Conservation (phyloP, 2,113 vertebrate genomes). For the Leucopternis melanops region DNA sequence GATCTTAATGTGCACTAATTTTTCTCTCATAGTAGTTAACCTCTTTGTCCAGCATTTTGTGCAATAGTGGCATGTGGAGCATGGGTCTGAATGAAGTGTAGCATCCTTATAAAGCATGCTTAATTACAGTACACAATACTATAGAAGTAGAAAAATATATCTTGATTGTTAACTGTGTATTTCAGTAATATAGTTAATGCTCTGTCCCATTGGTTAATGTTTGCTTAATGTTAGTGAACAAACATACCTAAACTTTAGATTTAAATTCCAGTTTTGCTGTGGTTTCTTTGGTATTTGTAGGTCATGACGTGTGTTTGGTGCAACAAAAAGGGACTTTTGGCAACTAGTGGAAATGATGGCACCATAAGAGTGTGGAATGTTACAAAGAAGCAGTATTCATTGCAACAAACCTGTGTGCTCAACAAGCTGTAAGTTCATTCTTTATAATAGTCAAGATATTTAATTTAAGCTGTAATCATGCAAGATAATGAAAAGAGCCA, state of each 20-base stretch:
- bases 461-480: neutral
- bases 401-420: conserved; percentile 95
- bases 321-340: conserved; percentile 88
- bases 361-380: conserved; percentile 95
- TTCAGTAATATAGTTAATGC: neutral
- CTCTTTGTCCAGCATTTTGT: neutral
- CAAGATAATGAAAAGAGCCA: neutral
- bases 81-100: neutral
- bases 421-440: conserved; percentile 82
- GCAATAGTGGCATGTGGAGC: neutral
- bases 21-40: neutral
- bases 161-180: neutral
- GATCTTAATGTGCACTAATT: neutral
- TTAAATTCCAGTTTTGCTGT: neutral
- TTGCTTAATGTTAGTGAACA: neutral
- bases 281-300: conserved; percentile 64
- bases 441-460: neutral
- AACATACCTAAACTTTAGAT: neutral
- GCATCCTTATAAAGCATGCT: neutral
- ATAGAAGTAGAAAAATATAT: neutral
- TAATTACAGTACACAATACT: neutral
- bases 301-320: conserved; percentile 94
- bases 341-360: conserved; percentile 91
- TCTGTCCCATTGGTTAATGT: neutral
- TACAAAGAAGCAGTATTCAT: conserved; percentile 90